Evolutionary conservation across 2,797 vertebrate species (phyloP), one percentile per base, ranked within the genome.

Genomic region (Hapalemur alaotrensis): DNA sequence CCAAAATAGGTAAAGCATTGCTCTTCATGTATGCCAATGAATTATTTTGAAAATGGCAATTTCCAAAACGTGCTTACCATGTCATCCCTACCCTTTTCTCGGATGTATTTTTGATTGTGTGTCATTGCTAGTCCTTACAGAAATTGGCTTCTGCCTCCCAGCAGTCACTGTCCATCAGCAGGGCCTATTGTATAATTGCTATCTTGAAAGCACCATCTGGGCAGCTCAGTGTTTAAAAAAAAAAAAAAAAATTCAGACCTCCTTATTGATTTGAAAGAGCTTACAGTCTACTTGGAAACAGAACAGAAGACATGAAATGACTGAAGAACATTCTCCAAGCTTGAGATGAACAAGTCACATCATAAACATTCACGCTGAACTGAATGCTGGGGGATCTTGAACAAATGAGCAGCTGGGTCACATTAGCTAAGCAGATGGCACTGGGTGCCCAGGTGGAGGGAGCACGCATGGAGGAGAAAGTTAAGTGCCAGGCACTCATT

Each of bases 41-140:
- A 72, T 89, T 92, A 89, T 83, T 94, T 90, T 73, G 70, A 94
- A 94, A 91, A n/a, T 38, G 20, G 41, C 69, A 46, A 18, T 72
- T 91, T 43, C 52, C 65, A 41, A 86, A 85, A 63, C n/a, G 1
- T 38, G 54, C 70, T 86, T 46, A 18, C 10, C 41, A 0, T 61
- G 54, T 38, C 65, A 23, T 73, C 50, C 76, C 59, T 48, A 0
- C 22, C 30, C 83, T 82, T 78, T 85, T 30, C 86, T 83, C 25
- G 32, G 50, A 23, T 76, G 4, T 38, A 10, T 22, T 61, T 79
- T 83, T 48, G 65, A 43, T 35, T 25, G 52, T n/a, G 18, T 59
- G 10, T 20, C 38, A 80, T n/a, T 50, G 13, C 69, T 41, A 5
- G 38, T 70, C 87, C 57, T 93, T 48, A 5, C 4, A 76, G 89